Evolutionary conservation across 2,888 invertebrate genomes (phyloP).

Genomic region (Cecidostiba fungosa): DNA sequence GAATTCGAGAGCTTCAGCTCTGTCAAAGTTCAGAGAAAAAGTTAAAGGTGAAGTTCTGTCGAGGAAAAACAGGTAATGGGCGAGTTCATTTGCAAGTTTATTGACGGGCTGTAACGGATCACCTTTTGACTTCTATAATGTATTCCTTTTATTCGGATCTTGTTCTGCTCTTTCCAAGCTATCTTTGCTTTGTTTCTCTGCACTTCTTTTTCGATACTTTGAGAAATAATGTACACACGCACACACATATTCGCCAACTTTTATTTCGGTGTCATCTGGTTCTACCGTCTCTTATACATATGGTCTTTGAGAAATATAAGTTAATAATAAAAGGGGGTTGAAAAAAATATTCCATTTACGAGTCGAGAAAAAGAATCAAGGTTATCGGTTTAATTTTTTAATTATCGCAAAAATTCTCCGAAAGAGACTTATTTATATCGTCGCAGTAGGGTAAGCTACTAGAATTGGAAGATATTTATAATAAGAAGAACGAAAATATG

Average conservation of each 20-base stretch:
- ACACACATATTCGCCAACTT: too few species aligned
- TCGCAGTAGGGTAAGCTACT: too few species aligned
- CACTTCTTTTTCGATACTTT: not conserved
- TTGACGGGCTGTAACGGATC: constrained; percentile 19
- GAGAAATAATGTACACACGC: too few species aligned
- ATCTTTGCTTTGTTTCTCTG: not conserved
- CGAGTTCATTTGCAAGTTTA: not conserved
- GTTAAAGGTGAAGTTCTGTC: not conserved
- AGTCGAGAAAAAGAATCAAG: too few species aligned
- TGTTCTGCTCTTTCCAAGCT: not conserved
- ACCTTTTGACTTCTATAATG: constrained; percentile 19
- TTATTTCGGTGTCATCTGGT: too few species aligned
- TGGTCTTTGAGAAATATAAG: too few species aligned
- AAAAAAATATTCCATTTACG: too few species aligned
- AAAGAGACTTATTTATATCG: not conserved
- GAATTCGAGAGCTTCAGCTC: not conserved
- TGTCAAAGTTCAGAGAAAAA: not conserved
- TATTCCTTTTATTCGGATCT: constrained; percentile 2
- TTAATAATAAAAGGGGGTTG: too few species aligned
- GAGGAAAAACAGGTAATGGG: not conserved
- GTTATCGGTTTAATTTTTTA: too few species aligned
- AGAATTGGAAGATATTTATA: not conserved
- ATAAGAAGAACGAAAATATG: not conserved
- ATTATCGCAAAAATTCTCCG: not conserved
- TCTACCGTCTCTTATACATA: too few species aligned